Conservation (phyloP, 2,113 vertebrate species). For the Azemiops feae region DNA sequence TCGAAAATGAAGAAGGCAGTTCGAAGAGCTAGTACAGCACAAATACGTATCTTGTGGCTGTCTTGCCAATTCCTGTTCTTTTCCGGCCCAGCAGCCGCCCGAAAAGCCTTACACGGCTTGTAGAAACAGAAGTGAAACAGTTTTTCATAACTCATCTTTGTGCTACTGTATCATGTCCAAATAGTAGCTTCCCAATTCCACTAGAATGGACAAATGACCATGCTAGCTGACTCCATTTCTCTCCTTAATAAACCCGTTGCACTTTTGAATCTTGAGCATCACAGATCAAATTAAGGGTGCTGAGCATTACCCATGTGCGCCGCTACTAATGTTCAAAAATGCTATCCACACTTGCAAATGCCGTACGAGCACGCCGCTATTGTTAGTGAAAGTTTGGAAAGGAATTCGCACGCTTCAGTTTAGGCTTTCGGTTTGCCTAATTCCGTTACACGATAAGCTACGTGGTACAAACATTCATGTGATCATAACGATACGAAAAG, state of each 20-base stretch:
- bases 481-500: not conserved
- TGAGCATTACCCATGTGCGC: not conserved
- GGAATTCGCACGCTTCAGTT: no score
- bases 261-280: not conserved
- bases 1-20: not conserved
- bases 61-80: not conserved
- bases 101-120: not conserved
- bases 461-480: accelerated
- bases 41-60: not conserved
- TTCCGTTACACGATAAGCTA: accelerated
- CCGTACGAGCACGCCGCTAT: not conserved
- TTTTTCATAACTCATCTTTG: not conserved
- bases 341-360: not conserved
- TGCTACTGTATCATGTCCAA: not conserved
- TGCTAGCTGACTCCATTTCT: not conserved
- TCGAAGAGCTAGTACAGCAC: not conserved
- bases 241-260: not conserved
- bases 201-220: not conserved
- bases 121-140: not conserved
- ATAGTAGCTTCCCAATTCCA: not conserved
- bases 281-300: not conserved
- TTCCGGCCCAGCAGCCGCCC: not conserved
- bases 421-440: not conserved
- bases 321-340: not conserved
- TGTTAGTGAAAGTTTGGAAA: not conserved